Conservation (phyloP, 2,888 invertebrate genomes). For the Mesopsocus fuscifrons region DNA sequence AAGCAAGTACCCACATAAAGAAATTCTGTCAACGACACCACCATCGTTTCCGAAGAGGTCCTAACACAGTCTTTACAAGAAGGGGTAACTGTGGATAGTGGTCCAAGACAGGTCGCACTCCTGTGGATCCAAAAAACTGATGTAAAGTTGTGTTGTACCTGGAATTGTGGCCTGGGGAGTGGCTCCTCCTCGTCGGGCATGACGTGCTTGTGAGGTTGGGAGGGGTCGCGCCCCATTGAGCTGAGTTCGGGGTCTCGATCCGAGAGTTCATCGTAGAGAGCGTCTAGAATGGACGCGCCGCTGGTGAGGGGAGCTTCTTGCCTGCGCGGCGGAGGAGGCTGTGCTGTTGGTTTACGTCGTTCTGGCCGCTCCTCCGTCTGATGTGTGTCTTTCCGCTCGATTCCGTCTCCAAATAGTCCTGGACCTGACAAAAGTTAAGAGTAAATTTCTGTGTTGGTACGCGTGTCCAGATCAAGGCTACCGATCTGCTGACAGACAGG, state of each 20-base stretch:
- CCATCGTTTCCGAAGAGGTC: too few relatives aligned
- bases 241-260: conserved; percentile 6
- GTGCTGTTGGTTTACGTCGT: neutral
- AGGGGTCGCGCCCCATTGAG: conserved; percentile 15
- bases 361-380: conserved; percentile 9
- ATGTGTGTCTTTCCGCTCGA: conserved; percentile 28
- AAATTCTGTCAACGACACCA: too few relatives aligned
- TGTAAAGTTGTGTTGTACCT: too few relatives aligned
- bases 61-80: too few relatives aligned
- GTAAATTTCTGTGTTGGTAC: too few relatives aligned
- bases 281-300: neutral
- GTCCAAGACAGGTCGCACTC: too few relatives aligned
- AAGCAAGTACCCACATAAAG: too few relatives aligned
- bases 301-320: neutral
- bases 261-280: conserved; percentile 3
- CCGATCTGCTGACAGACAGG: too few relatives aligned
- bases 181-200: conserved; percentile 13
- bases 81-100: too few relatives aligned
- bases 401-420: conserved; percentile 25
- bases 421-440: conserved; percentile 19
- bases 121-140: too few relatives aligned
- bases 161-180: conserved; percentile 6
- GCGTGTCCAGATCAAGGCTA: too few relatives aligned
- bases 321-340: conserved; percentile 7
- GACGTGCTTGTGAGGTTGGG: conserved; percentile 13